Evolutionary conservation across 2,113 vertebrate genomes (phyloP).

Genomic region (Falco punctatus): DNA sequence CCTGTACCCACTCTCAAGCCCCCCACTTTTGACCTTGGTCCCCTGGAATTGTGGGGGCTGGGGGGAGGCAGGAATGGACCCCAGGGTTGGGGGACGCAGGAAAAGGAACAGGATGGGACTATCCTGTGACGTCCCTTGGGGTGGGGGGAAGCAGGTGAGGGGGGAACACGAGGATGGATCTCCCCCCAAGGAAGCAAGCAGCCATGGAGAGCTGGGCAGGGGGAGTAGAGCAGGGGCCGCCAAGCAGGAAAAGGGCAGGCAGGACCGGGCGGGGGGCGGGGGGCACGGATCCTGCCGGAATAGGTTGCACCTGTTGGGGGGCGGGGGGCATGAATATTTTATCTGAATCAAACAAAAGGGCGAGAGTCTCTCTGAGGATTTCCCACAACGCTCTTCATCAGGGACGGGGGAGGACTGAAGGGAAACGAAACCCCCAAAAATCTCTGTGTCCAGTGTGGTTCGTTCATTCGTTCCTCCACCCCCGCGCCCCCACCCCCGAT

Average conservation of each 20-base stretch:
- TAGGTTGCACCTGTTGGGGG: not conserved
- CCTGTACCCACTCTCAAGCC: not conserved
- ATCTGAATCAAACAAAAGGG: slow-evolving; percentile 31
- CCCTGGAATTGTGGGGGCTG: not conserved
- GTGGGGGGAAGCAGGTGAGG: not conserved
- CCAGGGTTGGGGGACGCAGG: not conserved
- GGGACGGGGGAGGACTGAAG: not conserved
- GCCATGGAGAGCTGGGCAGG: not conserved
- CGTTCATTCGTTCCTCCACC: not conserved
- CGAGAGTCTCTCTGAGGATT: not conserved
- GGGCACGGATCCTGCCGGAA: not conserved
- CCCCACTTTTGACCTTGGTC: not conserved
- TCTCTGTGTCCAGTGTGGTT: not conserved
- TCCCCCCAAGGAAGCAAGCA: not conserved
- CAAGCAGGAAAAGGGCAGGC: not conserved
- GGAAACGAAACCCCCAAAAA: not conserved
- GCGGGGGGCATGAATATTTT: not conserved
- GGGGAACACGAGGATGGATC: too few species aligned
- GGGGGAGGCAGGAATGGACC: not conserved
- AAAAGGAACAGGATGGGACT: not conserved
- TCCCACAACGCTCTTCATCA: not conserved
- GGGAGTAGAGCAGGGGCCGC: too few species aligned
- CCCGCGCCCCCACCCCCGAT: too few species aligned
- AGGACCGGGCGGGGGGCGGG: not conserved
- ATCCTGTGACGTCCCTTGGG: not conserved